Evolutionary conservation across 1,140 invertebrate genomes (phyloP).

Genomic region (Drosophila pruinosa): DNA sequence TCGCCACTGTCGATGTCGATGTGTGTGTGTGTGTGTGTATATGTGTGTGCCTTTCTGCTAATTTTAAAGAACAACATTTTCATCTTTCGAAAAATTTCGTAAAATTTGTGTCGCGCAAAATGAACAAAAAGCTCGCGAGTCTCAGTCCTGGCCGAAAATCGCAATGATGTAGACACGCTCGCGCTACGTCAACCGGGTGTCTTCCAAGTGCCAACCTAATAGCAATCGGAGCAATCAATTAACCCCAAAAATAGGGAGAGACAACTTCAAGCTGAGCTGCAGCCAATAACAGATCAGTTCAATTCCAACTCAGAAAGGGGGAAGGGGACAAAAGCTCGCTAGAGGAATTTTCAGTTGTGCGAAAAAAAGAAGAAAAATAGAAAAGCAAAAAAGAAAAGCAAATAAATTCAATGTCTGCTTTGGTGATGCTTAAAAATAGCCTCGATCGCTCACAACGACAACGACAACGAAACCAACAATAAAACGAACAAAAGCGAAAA

Average conservation of each 20-base stretch:
- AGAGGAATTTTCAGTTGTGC: conserved; percentile 43
- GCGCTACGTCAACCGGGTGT: conserved; percentile 23
- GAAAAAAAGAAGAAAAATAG: conserved; percentile 51
- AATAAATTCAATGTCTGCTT: conserved; percentile 77
- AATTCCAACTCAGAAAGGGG: neutral
- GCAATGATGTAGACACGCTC: conserved; percentile 78
- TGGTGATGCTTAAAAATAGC: conserved; percentile 78
- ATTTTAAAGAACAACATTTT: conserved; percentile 78
- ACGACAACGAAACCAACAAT: conserved; percentile 57
- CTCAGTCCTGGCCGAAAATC: conserved; percentile 82
- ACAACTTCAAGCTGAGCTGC: neutral
- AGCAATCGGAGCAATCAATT: neutral
- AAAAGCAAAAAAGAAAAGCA: conserved; percentile 6
- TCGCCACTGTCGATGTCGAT: conserved; percentile 8
- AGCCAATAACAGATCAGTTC: neutral
- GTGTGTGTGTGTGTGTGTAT: conserved; percentile 14
- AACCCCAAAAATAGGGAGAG: neutral
- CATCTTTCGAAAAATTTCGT: conserved; percentile 74
- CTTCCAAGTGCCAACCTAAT: neutral
- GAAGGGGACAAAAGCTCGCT: conserved; percentile 10
- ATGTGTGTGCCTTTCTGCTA: conserved; percentile 62
- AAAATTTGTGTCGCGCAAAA: conserved; percentile 74
- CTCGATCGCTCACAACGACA: conserved; percentile 40
- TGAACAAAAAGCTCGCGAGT: conserved; percentile 71
- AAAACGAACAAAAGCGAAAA: conserved; percentile 60